Evolutionary conservation across 2,113 vertebrate species (phyloP).

Genomic region (Genyomyrus donnyi): DNA sequence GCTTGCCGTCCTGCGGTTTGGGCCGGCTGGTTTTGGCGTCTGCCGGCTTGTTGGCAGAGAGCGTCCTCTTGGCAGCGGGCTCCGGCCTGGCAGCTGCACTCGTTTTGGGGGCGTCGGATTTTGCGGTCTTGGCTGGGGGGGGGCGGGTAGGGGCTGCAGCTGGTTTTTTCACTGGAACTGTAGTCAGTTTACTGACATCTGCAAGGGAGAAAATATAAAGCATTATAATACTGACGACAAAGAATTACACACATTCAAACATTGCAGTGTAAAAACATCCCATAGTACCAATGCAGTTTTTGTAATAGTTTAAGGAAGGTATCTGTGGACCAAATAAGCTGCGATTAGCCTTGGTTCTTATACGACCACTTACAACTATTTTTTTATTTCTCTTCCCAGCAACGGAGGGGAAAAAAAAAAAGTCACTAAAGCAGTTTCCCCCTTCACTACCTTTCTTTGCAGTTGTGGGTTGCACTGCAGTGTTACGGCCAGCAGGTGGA

Average conservation of each 20-base stretch:
- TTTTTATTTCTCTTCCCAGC: background rate
- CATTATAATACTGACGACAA: background rate
- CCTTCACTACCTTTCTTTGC: constrained; percentile 57
- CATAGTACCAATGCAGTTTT: background rate
- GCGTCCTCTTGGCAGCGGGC: constrained; percentile 45
- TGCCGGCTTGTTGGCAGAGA: constrained; percentile 28
- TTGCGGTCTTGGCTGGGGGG: constrained; percentile 46
- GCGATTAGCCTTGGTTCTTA: background rate
- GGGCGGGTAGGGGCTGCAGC: constrained; percentile 49
- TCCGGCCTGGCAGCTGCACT: constrained; percentile 44
- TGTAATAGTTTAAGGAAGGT: background rate
- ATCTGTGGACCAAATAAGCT: background rate
- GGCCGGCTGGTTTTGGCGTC: constrained; percentile 29
- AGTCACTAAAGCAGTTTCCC: too few species aligned
- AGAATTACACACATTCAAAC: background rate
- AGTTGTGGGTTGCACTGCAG: constrained; percentile 42
- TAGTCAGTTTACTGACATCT: constrained; percentile 58
- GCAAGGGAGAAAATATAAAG: background rate
- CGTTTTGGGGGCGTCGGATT: constrained; percentile 52
- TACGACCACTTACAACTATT: background rate
- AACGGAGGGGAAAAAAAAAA: too few species aligned
- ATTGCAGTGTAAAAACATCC: background rate
- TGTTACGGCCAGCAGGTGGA: constrained; percentile 56
- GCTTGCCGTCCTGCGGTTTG: constrained; percentile 52
- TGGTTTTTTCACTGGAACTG: constrained; percentile 50